Evolutionary conservation across 2,888 invertebrate genomes (phyloP).

Genomic region (Orchestes rusci): DNA sequence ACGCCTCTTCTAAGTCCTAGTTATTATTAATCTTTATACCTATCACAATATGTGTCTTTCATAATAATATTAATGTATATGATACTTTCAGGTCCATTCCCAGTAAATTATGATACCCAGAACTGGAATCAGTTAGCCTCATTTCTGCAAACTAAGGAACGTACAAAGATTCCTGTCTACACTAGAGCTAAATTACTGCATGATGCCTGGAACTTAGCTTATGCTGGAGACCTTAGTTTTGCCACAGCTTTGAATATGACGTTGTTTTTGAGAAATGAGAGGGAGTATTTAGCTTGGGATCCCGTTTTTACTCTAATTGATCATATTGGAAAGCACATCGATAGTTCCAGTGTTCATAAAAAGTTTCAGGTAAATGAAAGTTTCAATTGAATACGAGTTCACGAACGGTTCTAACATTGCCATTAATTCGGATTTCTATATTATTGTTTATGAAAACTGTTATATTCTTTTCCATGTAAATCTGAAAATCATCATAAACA

Average conservation of each 20-base stretch:
- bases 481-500: no score
- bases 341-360: constrained; percentile 55
- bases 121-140: constrained; percentile 71
- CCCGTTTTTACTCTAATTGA: constrained; percentile 78
- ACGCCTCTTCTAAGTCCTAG: no score
- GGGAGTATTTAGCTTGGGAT: constrained; percentile 73
- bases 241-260: constrained; percentile 74
- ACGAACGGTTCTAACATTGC: no score
- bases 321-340: constrained; percentile 68
- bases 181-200: constrained; percentile 70
- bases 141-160: constrained; percentile 52
- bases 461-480: no score
- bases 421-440: no score
- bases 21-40: no score
- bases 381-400: no score
- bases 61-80: no score
- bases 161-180: constrained; percentile 57
- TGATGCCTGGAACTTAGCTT: constrained; percentile 72
- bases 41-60: no score
- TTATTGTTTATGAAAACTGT: no score
- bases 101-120: constrained; percentile 70
- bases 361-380: constrained; percentile 60
- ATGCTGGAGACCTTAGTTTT: constrained; percentile 66
- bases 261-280: constrained; percentile 63
- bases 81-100: constrained; percentile 64